Evolutionary conservation across 2,113 vertebrate genomes (phyloP).

Genomic region (Etheostoma spectabile): DNA sequence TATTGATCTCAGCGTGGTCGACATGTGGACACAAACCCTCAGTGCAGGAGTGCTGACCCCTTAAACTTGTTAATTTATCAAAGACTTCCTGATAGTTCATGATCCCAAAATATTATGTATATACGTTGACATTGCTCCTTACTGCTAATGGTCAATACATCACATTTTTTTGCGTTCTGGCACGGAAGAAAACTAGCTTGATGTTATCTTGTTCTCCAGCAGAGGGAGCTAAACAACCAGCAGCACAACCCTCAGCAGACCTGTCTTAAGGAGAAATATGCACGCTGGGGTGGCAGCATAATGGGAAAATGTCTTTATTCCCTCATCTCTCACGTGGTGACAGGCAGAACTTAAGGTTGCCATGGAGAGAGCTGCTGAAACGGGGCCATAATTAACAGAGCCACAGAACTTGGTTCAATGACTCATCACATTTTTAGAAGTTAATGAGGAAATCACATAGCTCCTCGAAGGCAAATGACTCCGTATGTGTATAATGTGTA

Average conservation of each 20-base stretch:
- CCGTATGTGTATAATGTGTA: slow-evolving; percentile 44
- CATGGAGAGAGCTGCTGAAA: slow-evolving; percentile 73
- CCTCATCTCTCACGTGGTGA: slow-evolving; percentile 71
- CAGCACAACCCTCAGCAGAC: neutral
- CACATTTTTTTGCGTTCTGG: neutral
- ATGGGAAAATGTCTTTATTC: slow-evolving; percentile 75
- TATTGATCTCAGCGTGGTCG: slow-evolving; percentile 19
- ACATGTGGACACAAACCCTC: slow-evolving; percentile 5
- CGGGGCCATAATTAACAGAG: slow-evolving; percentile 71
- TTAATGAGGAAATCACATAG: slow-evolving; percentile 74
- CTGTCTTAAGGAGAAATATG: slow-evolving; percentile 54
- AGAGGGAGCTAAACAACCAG: slow-evolving; percentile 65
- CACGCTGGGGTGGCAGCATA: slow-evolving; percentile 53
- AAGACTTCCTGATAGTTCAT: neutral
- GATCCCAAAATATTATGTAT: neutral
- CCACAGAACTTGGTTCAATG: slow-evolving; percentile 62
- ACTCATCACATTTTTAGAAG: slow-evolving; percentile 67
- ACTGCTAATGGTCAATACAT: neutral
- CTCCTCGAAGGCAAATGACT: slow-evolving; percentile 64
- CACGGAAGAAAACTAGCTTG: neutral
- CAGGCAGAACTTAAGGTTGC: slow-evolving; percentile 78
- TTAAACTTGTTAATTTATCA: neutral
- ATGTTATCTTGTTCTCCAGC: slow-evolving; percentile 41
- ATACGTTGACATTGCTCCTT: neutral
- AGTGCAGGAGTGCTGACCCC: neutral